These are phyloP conservation scores for Cheumatopsyche charites DNA, from an alignment of 1,140 invertebrate genomes.

Conservation along the genomic window DNA sequence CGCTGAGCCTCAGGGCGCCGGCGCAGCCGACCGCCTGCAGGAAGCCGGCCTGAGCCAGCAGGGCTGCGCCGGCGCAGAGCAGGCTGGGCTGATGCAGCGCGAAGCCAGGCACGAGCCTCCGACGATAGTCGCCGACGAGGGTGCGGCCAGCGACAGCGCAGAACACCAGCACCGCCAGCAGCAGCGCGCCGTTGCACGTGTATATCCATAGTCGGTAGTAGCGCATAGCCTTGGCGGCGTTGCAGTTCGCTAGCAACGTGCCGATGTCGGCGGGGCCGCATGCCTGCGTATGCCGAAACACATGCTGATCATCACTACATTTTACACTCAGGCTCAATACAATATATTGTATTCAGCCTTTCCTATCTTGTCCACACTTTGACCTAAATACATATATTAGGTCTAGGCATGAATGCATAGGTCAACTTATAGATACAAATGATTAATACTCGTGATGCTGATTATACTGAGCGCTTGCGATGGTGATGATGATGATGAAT, in stretches of 20 bases:
- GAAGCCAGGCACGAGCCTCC: slow-evolving; percentile 73
- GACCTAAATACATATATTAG: too few relatives aligned
- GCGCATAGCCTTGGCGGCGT: slow-evolving; percentile 47
- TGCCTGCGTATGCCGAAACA: slow-evolving; percentile 48
- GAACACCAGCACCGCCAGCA: slow-evolving; percentile 81
- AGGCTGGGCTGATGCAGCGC: slow-evolving; percentile 79
- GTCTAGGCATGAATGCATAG: too few relatives aligned
- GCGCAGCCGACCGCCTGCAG: slow-evolving; percentile 79
- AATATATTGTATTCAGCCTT: too few relatives aligned
- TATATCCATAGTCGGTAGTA: slow-evolving; percentile 89
- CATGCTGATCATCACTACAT: slow-evolving; percentile 38
- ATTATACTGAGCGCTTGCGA: too few relatives aligned
- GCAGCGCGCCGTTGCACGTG: slow-evolving; percentile 85
- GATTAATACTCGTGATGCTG: too few relatives aligned
- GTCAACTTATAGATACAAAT: too few relatives aligned
- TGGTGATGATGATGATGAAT: too few relatives aligned
- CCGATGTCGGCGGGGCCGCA: slow-evolving; percentile 39
- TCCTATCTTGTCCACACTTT: too few relatives aligned
- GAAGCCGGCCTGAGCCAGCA: slow-evolving; percentile 73
- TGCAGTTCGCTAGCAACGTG: slow-evolving; percentile 47
- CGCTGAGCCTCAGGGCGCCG: slow-evolving; percentile 79
- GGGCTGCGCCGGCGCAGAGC: slow-evolving; percentile 81
- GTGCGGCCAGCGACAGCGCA: slow-evolving; percentile 76
- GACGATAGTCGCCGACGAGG: slow-evolving; percentile 71
- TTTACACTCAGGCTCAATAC: too few relatives aligned